A percentile compares a stretch with the other conserved stretches of the same genome.
Evolutionary conservation across 2,797 vertebrate species (phyloP).

Genomic region (Oreonectes daqikongensis): DNA sequence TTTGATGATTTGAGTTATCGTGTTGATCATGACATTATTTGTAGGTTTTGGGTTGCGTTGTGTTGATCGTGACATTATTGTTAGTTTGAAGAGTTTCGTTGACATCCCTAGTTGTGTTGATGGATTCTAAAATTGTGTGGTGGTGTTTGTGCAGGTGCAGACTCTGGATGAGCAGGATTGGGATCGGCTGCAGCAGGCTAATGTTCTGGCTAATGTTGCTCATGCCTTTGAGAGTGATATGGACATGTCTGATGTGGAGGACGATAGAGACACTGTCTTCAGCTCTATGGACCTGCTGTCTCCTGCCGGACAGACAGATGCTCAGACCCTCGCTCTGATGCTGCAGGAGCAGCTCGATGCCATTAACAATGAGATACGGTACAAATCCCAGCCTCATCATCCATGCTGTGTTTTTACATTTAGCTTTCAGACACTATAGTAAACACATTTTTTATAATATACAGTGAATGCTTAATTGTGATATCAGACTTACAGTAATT

Average conservation of each 20-base stretch:
- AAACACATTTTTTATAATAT: too few relatives aligned
- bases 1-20: too few relatives aligned
- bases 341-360: constrained; percentile 97
- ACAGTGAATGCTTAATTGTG: too few relatives aligned
- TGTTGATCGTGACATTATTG: too few relatives aligned
- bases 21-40: too few relatives aligned
- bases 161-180: constrained; percentile 98
- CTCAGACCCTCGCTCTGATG: constrained; percentile 96
- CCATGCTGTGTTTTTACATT: too few relatives aligned
- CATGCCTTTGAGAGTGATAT: constrained; percentile 96
- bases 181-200: constrained; percentile 97
- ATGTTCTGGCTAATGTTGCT: constrained; percentile 93
- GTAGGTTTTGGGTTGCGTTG: too few relatives aligned
- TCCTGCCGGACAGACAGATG: constrained; percentile 93
- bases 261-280: constrained; percentile 90
- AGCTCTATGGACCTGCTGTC: constrained; percentile 92
- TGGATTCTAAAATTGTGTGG: too few relatives aligned
- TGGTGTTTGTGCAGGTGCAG: constrained; percentile 82
- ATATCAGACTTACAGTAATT: too few relatives aligned
- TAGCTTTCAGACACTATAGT: too few relatives aligned
- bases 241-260: constrained; percentile 90
- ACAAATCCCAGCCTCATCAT: neutral
- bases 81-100: too few relatives aligned
- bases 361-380: constrained; percentile 99
- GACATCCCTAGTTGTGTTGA: too few relatives aligned